Base-by-base conservation (phyloP, 2,113 vertebrate genomes). In the Fulmarus glacialis region DNA sequence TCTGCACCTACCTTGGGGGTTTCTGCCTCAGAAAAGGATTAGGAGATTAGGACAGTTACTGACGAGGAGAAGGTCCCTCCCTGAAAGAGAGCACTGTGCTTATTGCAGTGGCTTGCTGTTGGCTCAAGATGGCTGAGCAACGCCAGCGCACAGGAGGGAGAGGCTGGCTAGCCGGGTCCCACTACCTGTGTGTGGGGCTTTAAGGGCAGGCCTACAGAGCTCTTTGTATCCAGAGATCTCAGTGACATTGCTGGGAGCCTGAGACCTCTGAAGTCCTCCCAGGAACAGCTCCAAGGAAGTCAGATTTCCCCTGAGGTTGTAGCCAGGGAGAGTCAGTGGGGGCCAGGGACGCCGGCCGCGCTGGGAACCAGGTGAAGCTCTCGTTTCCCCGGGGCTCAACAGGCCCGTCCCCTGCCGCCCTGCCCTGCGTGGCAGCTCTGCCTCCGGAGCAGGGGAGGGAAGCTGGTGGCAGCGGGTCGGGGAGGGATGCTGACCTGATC, bases 331-430 rank as follows among this genome's bases (percentile, higher is more conserved):
- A 42, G 47, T 42, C 68, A 23, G n/a, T 7, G 40, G 11, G n/a
- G 8, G 30, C 19, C 18, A 10, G n/a, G 64, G 36, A 26, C 5
- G 9, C 38, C 11, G 11, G 38, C 21, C 66, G 34, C 0, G 2
- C 38, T 47, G 50, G 29, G 29, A 82, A 64, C 12, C 12, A 9
- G 0, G 0, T 4, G 40, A 40, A 55, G 45, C n/a, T 36, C 45
- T 55, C 0, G 0, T 36, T 47, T 47, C 43, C 43, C 58, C 32
- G 24, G 2, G 5, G 56, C 32, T 40, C 40, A 18, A 8, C 22
- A 67, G 40, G 53, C 42, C 23, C 1, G 0, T n/a, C 48, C 8
- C 15, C 34, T 34, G 20, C 71, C 17, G 38, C 66, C 34, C 21
- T 45, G 36, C 75, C 36, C 29, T 45, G 38, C 68, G 6, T 0